A percentile compares a stretch with the other conserved stretches of the same genome.
Evolutionary conservation across 1,140 invertebrate species (phyloP).

Genomic region (Drosophila kohkoa): DNA sequence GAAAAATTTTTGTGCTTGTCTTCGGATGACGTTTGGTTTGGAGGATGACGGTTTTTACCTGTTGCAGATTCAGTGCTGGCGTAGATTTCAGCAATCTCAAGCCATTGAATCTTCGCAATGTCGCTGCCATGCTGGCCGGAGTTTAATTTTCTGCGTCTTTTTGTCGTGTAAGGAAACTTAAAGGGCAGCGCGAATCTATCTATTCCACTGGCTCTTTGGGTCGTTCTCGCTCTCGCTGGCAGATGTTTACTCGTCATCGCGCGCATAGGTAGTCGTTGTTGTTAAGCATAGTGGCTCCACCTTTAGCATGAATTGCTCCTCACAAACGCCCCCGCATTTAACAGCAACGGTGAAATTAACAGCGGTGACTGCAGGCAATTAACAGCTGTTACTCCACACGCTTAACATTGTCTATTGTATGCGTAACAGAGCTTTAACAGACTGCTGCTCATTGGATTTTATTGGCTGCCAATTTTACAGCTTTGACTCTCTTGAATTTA

Average conservation of each 20-base stretch:
- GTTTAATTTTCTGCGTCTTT: constrained; percentile 71
- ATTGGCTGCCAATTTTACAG: no score
- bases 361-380: not conserved
- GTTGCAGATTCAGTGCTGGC: constrained; percentile 76
- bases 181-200: constrained; percentile 75
- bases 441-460: no score
- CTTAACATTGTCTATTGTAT: not conserved
- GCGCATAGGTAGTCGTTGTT: constrained; percentile 17
- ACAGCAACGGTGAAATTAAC: constrained; percentile 19
- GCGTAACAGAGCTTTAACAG: not conserved
- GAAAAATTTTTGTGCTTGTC: constrained; percentile 49
- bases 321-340: constrained; percentile 19
- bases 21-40: constrained; percentile 5
- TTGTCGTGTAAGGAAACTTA: constrained; percentile 78
- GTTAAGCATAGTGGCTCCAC: constrained; percentile 27
- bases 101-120: constrained; percentile 92
- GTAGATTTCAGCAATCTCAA: constrained; percentile 86
- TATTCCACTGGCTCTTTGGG: constrained; percentile 69
- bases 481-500: no score
- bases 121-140: constrained; percentile 91
- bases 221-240: constrained; percentile 56
- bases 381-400: no score
- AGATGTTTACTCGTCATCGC: constrained; percentile 51
- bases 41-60: constrained; percentile 62
- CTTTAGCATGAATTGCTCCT: constrained; percentile 22